These are phyloP conservation scores for Lethenteron camtschaticum DNA, from an alignment of 2,113 vertebrate species.

Conservation along the genomic window DNA sequence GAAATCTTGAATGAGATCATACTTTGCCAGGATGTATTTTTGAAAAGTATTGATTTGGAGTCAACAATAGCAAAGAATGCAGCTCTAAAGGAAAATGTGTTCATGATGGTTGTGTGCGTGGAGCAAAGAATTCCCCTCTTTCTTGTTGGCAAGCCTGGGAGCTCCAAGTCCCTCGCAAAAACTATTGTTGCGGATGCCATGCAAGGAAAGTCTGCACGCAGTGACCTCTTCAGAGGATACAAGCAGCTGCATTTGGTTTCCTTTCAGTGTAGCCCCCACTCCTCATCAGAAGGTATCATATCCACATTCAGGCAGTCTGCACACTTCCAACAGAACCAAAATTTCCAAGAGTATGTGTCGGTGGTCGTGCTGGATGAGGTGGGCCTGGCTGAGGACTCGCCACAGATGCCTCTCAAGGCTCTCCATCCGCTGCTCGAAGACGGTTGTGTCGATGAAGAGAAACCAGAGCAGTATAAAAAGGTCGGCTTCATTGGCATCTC, in stretches of 20 bases:
- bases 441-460: conserved; percentile 32
- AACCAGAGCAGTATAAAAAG: conserved; percentile 27
- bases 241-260: conserved; percentile 38
- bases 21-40: conserved; percentile 24
- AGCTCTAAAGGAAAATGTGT: conserved; percentile 39
- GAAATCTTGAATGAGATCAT: conserved; percentile 22
- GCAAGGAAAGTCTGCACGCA: conserved; percentile 26
- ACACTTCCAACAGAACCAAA: conserved; percentile 34
- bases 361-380: conserved; percentile 41
- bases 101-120: conserved; percentile 38
- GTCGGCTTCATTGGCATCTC: conserved; percentile 42
- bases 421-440: conserved; percentile 39
- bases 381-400: conserved; percentile 36
- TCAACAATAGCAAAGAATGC: conserved; percentile 27
- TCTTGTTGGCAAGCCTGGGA: conserved; percentile 37
- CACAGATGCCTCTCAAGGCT: conserved; percentile 39
- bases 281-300: conserved; percentile 36
- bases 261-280: conserved; percentile 44
- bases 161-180: conserved; percentile 43
- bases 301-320: conserved; percentile 33
- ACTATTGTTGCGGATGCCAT: conserved; percentile 33
- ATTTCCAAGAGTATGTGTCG: conserved; percentile 31
- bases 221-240: conserved; percentile 20
- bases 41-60: conserved; percentile 22
- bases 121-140: conserved; percentile 37